Evolutionary conservation across 2,888 invertebrate species (phyloP), one percentile per base, ranked within the genome.

Genomic region (Drosophila monieri): DNA sequence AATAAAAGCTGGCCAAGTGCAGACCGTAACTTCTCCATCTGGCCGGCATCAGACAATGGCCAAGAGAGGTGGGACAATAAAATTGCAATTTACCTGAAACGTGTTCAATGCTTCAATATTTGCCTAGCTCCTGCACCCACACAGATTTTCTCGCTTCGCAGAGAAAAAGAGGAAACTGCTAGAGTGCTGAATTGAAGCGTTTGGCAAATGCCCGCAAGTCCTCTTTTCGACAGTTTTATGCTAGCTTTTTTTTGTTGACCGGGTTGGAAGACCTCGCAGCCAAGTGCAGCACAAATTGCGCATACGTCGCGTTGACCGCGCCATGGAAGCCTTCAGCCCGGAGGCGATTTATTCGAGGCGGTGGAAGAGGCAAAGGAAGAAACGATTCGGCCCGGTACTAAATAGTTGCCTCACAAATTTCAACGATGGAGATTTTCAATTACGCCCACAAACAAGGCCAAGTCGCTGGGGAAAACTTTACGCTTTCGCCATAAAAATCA

Each of bases 71-170:
- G 80, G 73, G 78, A 62, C 61, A 87, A 87, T 88, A 87, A 89
- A 89, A 88, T 74, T 85, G 88, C 85, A 87, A 81, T 87, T 87
- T 77, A 73, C 65, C 61, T 69, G 74, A 74, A 79, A 87, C 81
- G 87, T 88, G 88, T 77, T 79, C 85, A 76, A 76, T 77, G 76
- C 77, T 75, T 77, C 87, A 80, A 86, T 87, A 80, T 80, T 79
- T 85, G 77, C 78, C 77, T 69, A 80, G 69, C 73, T 62, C 60
- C 21, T 27, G 0, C 27, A 39, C 41, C 14, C 49, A 39, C 39
- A 27, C 23, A 27, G 35, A 35, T 52, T 44, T 35, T 30, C 37
- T 14, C n/a, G 9, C 14, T 10, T 10, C 10, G 30, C 18, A n/a
- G 14, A 23, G 18, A 54, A 18, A 25, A n/a, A 14, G 21, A 27